Conservation (phyloP, 2,113 vertebrate species). For the Marmota monax region DNA sequence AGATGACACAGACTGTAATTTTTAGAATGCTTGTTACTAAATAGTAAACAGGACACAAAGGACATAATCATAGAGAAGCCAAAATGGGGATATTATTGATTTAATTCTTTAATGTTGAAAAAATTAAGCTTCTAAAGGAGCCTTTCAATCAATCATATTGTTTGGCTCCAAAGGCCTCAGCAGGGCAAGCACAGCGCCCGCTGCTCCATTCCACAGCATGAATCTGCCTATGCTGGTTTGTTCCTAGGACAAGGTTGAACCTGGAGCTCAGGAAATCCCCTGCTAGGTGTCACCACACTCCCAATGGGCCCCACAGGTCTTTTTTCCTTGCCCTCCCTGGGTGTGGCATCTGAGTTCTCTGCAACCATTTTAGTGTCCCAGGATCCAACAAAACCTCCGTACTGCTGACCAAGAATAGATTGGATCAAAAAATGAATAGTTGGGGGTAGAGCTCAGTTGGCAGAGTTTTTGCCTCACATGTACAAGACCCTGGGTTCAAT, state of each 20-base stretch:
- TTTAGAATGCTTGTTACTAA: constrained; percentile 68
- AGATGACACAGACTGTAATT: constrained; percentile 33
- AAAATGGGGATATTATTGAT: constrained; percentile 73
- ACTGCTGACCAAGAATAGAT: not conserved
- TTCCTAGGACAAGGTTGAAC: not conserved
- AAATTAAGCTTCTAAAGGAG: constrained; percentile 63
- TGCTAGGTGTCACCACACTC: not conserved
- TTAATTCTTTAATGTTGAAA: constrained; percentile 78
- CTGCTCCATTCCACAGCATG: not conserved
- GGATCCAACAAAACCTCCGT: not conserved
- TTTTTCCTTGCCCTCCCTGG: not conserved
- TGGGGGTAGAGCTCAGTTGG: too few species aligned
- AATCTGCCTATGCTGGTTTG: not conserved
- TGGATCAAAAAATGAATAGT: not conserved
- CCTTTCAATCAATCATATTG: constrained; percentile 73
- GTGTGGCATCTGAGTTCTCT: not conserved
- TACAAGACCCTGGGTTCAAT: too few species aligned
- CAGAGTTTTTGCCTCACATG: too few species aligned
- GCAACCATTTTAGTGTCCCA: not conserved
- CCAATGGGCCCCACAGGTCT: rapidly evolving
- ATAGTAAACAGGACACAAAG: constrained; percentile 71
- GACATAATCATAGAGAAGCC: constrained; percentile 71
- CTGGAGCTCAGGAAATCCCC: not conserved
- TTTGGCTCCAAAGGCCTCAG: constrained; percentile 59
- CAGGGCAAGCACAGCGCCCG: not conserved